Conservation (phyloP, 1,140 invertebrate genomes). For the Bombus vancouverensis region DNA sequence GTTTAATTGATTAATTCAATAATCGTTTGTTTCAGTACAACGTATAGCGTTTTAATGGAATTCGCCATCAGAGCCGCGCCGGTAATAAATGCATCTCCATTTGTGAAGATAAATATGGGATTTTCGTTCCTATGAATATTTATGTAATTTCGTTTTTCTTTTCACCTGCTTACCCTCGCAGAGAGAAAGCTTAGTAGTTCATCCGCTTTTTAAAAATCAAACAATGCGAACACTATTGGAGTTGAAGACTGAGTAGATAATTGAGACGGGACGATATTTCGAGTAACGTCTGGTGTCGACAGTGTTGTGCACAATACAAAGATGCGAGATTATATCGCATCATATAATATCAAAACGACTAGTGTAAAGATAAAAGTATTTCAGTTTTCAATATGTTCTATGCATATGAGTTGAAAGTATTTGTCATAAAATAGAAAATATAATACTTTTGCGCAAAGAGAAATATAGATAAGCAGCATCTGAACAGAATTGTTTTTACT, state of each 20-base stretch:
- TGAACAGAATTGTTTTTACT: no score
- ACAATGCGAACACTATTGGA: not conserved
- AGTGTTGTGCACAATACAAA: not conserved
- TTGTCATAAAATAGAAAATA: no score
- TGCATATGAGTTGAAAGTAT: no score
- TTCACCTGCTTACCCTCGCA: not conserved
- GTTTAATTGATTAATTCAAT: slow-evolving; percentile 53
- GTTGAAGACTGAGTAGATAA: not conserved
- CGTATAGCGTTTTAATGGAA: slow-evolving; percentile 40
- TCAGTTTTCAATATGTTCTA: no score
- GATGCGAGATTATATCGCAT: no score
- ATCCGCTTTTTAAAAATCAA: not conserved
- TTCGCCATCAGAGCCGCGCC: slow-evolving; percentile 1
- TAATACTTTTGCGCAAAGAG: no score
- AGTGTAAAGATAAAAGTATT: no score
- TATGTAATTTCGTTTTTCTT: not conserved
- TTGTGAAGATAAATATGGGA: slow-evolving; percentile 4
- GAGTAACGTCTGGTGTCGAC: not conserved
- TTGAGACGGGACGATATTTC: not conserved
- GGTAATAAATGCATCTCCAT: slow-evolving; percentile 17
- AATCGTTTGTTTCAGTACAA: slow-evolving; percentile 18
- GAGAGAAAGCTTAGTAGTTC: not conserved
- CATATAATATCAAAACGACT: no score
- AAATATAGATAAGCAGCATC: no score
- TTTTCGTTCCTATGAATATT: slow-evolving; percentile 15